These are phyloP conservation scores for Podiceps cristatus DNA, from an alignment of 2,113 vertebrate species.

Conservation along the genomic window DNA sequence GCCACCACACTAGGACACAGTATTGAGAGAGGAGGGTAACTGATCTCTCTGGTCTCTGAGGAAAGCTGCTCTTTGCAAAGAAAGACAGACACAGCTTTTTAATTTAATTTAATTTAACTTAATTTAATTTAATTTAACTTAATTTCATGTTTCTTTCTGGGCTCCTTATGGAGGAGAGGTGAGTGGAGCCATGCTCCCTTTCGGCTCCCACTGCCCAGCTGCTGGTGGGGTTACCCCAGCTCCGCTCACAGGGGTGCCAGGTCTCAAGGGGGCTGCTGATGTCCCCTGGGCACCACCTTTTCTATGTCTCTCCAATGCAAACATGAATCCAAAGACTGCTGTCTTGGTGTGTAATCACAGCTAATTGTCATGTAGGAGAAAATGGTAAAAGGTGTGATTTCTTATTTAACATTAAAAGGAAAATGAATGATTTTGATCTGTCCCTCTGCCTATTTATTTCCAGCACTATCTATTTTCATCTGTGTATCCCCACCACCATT, in stretches of 20 bases:
- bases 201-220: background rate
- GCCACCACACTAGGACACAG: too few relatives aligned
- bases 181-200: rapidly evolving
- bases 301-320: background rate
- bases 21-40: too few relatives aligned
- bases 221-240: background rate
- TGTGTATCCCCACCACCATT: background rate
- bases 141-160: background rate
- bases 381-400: background rate
- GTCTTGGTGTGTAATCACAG: background rate
- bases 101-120: too few relatives aligned
- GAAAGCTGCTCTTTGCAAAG: too few relatives aligned
- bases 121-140: background rate
- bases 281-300: background rate
- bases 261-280: background rate
- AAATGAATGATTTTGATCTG: background rate
- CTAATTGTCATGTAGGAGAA: background rate
- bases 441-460: background rate
- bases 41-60: too few relatives aligned
- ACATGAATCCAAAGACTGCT: background rate
- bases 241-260: rapidly evolving
- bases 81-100: too few relatives aligned
- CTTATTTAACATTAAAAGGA: background rate
- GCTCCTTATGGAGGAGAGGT: background rate
- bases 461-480: background rate